These are phyloP conservation scores for Pecten maximus DNA, from an alignment of 2,888 invertebrate genomes.

Conservation along the genomic window DNA sequence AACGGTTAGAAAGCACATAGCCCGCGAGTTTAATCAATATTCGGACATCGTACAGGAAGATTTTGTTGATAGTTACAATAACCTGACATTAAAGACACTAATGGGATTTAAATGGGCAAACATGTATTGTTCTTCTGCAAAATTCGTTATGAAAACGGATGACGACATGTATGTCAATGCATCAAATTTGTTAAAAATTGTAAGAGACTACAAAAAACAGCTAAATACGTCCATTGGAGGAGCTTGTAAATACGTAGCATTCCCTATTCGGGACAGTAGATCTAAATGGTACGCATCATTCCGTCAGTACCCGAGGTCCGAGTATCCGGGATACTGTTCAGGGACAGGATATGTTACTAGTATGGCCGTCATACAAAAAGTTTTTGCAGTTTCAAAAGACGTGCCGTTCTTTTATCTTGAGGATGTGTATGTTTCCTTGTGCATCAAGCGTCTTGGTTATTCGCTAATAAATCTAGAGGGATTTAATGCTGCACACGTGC, in stretches of 20 bases:
- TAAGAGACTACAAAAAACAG: background rate
- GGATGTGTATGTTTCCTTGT: conserved; percentile 65
- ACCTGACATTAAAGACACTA: conserved; percentile 63
- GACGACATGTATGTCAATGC: conserved; percentile 71
- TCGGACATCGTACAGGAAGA: conserved; percentile 62
- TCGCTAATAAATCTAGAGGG: conserved; percentile 49
- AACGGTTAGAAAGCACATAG: background rate
- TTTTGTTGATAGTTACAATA: conserved; percentile 60
- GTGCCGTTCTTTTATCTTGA: conserved; percentile 68
- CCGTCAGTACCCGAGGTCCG: conserved; percentile 54
- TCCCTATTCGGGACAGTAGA: conserved; percentile 54
- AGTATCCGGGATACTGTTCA: conserved; percentile 64
- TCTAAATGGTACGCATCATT: conserved; percentile 65
- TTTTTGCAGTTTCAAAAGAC: conserved; percentile 55
- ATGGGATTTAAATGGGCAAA: conserved; percentile 64
- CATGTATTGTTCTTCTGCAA: conserved; percentile 56
- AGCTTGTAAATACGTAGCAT: conserved; percentile 41
- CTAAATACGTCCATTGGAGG: conserved; percentile 57
- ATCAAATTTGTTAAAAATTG: conserved; percentile 39
- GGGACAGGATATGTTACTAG: conserved; percentile 64
- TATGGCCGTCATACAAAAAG: conserved; percentile 50
- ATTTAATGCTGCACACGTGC: conserved; percentile 50
- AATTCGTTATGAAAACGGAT: conserved; percentile 64
- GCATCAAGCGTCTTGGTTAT: conserved; percentile 56
- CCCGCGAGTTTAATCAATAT: conserved; percentile 51